Evolutionary conservation across 2,888 invertebrate genomes (phyloP), one percentile per base, ranked within the genome.

Genomic region (Patella ulyssiponensis): DNA sequence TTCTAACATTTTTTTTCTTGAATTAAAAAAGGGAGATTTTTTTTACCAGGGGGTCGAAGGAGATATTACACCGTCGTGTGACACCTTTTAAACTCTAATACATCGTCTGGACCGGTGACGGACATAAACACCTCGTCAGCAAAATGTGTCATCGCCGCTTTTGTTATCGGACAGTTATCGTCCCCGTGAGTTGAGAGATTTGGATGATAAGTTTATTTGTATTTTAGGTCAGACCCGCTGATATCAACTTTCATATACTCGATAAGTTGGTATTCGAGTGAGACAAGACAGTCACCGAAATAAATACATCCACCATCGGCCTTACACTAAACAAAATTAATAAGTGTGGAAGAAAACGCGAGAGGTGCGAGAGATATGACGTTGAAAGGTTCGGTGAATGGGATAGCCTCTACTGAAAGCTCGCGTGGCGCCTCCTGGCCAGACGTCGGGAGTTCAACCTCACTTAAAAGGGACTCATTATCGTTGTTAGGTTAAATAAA

Each of bases 121-220:
- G 64, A 23, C 20, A 64, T 64, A 64, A 64, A 64, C 64, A 64
- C 64, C 64, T 64, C 20, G 64, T 64, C 64, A 64, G 20, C 20
- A 64, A 64, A 64, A 64, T 23, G 64, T 64, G 64, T 64, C 64
- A 20, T 64, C 64, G 23, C 64, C 64, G 64, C 23, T 64, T 64
- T 64, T 64, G 64, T 64, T 64, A 20, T 64, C 64, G 64, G 14
- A 64, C 64, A 64, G 64, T 64, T 64, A 64, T 64, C 64, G 20
- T 23, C 64, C 64, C 12, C 23, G 64, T 64, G 64, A 11, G 64
- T 23, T 23, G 64, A 23, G 20, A 64, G 23, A 23, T 23, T 64
- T 64, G 11, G 20, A 64, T 23, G 64, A 64, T 64, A 64, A 23
- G 20, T 64, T 64, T 64, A 23, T 64, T 64, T 20, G 23, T 23